Evolutionary conservation across 1,140 invertebrate species (phyloP), one percentile per base, ranked within the genome.

Genomic region (Venustaconcha ellipsiformis): DNA sequence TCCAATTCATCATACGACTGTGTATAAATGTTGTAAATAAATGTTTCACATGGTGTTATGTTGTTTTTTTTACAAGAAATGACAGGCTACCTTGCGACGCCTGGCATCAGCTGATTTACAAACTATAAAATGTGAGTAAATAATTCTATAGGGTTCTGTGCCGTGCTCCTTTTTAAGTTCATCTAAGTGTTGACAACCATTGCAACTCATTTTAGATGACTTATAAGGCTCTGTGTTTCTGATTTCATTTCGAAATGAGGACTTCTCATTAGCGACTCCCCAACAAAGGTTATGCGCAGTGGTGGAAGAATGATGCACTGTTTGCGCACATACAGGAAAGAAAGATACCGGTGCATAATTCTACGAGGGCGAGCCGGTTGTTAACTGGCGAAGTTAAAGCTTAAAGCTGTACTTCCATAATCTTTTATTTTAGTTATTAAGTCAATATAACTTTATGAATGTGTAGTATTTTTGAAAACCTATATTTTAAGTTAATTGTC

Each of bases 161-260:
- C 94, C 94, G 89, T 94, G 93, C 65, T 93, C 92, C 86, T 92
- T 92, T 91, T 95, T 95, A 90, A 94, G 94, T 91, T 93, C 94
- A 91, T 92, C 93, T 84, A 95, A 91, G 91, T 95, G 94, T 91
- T 93, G 92, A 88, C 94, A 95, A 85, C 94, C 94, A 84, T 79
- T 81, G 73, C 86, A 82, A 82, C 82, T 88, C 87, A 86, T 84
- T 75, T 80, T 80, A 67, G 17, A 48, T 37, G 73, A 65, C 70
- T 74, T 72, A 64, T 72, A 64, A 62, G 57, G 17, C 58, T 26
- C 74, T 60, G 67, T 65, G 55, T 60, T 65, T 70, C 71, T 58
- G 63, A 74, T 76, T 82, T 80, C 81, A 79, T 82, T 74, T 75
- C 80, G 69, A 82, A 70, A 66, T 67, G 67, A 57, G 74, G 23